Conservation (phyloP, 2,888 invertebrate genomes). For the Chrysolina haemoptera region DNA sequence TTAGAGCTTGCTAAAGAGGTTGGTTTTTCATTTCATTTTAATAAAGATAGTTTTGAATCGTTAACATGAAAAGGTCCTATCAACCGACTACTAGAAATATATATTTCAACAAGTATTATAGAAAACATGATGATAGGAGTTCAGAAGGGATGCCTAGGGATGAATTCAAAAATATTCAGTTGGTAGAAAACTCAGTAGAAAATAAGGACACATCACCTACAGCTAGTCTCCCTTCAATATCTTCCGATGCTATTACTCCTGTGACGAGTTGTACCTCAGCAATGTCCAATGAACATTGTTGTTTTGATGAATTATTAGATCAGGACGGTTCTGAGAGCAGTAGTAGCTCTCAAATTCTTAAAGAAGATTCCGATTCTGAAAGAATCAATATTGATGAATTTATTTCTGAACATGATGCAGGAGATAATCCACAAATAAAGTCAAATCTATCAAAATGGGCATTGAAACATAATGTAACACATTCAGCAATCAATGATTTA, state of each 20-base stretch:
- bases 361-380: no score
- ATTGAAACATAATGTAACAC: conserved; percentile 18
- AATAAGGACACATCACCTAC: not conserved
- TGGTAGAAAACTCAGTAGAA: not conserved
- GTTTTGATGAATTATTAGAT: not conserved
- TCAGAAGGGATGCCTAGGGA: conserved; percentile 10
- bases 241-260: not conserved
- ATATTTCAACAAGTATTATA: conserved; percentile 18
- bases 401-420: no score
- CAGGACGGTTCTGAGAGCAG: no score
- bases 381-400: no score
- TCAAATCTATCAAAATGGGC: conserved; percentile 1
- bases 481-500: conserved; percentile 7
- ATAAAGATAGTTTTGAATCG: not conserved
- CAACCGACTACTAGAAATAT: conserved; percentile 5
- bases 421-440: no score
- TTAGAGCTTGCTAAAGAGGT: not conserved
- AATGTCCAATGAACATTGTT: no score
- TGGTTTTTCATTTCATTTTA: conserved; percentile 1
- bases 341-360: no score
- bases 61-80: conserved; percentile 15
- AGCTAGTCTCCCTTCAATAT: not conserved
- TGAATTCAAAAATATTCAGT: not conserved
- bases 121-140: not conserved
- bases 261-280: no score